phyloP scores from a whole-genome alignment of 2,888 invertebrate species.

The Drosophila peninsularis region DNA sequence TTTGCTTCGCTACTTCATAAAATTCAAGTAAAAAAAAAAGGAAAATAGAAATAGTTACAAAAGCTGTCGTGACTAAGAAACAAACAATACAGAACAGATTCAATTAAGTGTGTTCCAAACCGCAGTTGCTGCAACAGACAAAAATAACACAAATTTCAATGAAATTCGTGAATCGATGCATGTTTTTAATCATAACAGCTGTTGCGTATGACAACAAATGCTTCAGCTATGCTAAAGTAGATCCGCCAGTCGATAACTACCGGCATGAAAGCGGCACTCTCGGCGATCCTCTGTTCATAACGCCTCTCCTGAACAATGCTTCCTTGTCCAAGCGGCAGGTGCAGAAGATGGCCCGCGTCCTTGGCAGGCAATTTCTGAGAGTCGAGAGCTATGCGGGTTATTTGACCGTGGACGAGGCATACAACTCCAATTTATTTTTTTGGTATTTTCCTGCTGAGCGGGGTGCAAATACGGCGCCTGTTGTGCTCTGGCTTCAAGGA shows the following conservation, averaged over 20 bases:
- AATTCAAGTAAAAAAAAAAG: neutral
- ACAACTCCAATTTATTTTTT: constrained; percentile 93
- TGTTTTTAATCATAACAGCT: constrained; percentile 34
- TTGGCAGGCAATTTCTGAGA: constrained; percentile 81
- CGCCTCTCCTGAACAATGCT: constrained; percentile 80
- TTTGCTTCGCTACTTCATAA: neutral
- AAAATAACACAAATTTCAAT: constrained; percentile 23
- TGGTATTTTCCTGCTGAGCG: constrained; percentile 94
- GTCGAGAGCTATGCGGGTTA: constrained; percentile 87
- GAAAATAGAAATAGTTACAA: neutral
- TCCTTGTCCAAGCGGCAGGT: constrained; percentile 84
- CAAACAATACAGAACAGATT: neutral
- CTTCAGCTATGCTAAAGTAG: too few species aligned
- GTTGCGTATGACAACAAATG: constrained; percentile 2
- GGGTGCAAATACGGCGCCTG: constrained; percentile 86
- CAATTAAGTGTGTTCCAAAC: neutral
- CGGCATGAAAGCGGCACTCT: constrained; percentile 75
- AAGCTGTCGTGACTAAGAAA: constrained; percentile 1
- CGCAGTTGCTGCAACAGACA: neutral
- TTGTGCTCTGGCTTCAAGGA: constrained; percentile 93
- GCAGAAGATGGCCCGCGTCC: constrained; percentile 77
- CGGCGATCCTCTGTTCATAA: constrained; percentile 85
- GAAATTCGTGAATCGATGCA: constrained; percentile 50
- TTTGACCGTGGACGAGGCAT: constrained; percentile 91
- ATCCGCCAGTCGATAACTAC: constrained; percentile 71